Conservation (phyloP, 2,888 invertebrate species). For the Hypena proboscidalis region DNA sequence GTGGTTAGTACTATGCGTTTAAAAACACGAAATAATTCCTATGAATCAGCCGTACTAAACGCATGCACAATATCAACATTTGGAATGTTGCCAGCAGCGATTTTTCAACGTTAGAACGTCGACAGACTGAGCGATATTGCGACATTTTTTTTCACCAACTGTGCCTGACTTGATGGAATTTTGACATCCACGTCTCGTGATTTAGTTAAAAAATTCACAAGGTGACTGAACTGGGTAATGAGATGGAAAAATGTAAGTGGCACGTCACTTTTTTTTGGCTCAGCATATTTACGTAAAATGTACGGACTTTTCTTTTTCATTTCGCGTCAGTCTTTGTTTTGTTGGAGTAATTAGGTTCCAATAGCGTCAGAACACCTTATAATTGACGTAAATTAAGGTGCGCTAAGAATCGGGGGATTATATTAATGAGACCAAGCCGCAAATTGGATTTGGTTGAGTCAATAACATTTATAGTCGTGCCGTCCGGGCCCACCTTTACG, state of each 20-base stretch:
- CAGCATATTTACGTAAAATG: conserved; percentile 10
- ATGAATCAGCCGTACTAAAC: conserved; percentile 41
- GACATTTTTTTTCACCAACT: conserved; percentile 17
- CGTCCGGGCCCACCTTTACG: conserved; percentile 7
- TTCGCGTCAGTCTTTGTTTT: not conserved
- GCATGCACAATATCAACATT: conserved; percentile 48
- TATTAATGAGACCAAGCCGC: not conserved
- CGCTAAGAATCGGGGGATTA: not conserved
- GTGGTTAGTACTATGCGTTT: conserved; percentile 16
- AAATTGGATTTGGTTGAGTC: not conserved
- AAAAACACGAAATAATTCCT: conserved; percentile 38
- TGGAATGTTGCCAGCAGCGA: conserved; percentile 42
- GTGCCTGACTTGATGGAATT: conserved; percentile 36
- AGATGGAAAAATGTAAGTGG: conserved; percentile 13
- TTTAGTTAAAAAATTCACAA: conserved; percentile 20
- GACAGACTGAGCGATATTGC: conserved; percentile 29
- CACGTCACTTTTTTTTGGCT: conserved; percentile 24
- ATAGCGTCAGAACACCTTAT: not conserved
- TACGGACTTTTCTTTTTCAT: conserved; percentile 15
- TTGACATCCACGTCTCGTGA: conserved; percentile 33
- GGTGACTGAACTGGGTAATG: conserved; percentile 37
- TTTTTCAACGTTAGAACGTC: conserved; percentile 41
- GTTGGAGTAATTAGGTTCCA: not conserved
- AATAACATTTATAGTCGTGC: not conserved
- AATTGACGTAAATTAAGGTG: not conserved